These are phyloP conservation scores for Azorinus chamasolen DNA, from an alignment of 2,888 invertebrate genomes.

Conservation along the genomic window DNA sequence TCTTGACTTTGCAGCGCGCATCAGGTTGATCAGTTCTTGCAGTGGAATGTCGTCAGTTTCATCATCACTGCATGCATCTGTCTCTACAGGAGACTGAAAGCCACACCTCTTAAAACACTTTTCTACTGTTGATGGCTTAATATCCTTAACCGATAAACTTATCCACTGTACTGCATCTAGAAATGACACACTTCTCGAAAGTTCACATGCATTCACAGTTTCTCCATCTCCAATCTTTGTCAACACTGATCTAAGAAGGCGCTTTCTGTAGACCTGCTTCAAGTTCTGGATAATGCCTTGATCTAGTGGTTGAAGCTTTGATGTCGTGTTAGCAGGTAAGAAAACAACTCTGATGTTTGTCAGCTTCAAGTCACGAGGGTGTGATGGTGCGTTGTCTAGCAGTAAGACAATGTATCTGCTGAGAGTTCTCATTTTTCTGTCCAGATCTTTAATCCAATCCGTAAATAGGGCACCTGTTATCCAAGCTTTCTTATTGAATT, in stretches of 20 bases:
- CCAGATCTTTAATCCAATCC: conserved; percentile 43
- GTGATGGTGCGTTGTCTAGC: conserved; percentile 43
- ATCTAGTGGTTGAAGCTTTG: conserved; percentile 41
- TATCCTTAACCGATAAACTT: no score
- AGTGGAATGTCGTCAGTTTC: no score
- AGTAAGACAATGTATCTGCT: conserved; percentile 40
- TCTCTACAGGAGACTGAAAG: no score
- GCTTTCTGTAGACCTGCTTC: conserved; percentile 37
- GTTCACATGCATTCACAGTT: no score
- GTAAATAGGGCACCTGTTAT: conserved; percentile 40
- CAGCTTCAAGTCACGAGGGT: conserved; percentile 31
- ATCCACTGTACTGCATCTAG: no score
- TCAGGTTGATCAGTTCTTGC: no score
- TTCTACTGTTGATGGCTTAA: no score
- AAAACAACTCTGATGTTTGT: conserved; percentile 41
- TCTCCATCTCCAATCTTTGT: no score
- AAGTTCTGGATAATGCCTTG: conserved; percentile 45
- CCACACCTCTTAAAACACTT: no score
- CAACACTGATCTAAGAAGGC: conserved; percentile 19
- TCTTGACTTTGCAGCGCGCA: no score
- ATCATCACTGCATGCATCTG: no score
- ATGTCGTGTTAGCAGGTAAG: conserved; percentile 52
- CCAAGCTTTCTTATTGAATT: conserved; percentile 55
- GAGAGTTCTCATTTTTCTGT: conserved; percentile 29
- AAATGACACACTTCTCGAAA: no score